Conservation (phyloP, 2,797 vertebrate genomes). For the Sebastes nivosus region DNA sequence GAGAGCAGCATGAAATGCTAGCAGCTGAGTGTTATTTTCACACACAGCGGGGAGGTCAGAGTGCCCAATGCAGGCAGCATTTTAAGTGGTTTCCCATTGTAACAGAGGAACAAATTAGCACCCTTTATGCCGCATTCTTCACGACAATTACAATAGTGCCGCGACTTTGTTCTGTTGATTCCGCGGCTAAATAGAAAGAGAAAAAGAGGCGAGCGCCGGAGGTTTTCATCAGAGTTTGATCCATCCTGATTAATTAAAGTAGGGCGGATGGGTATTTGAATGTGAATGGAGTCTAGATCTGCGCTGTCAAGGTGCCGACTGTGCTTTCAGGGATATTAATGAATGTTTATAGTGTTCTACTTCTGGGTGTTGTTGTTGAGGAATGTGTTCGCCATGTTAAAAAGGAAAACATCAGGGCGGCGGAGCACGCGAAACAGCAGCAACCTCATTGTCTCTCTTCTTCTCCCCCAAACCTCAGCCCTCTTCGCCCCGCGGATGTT, state of each 20-base stretch:
- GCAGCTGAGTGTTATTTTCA: constrained; percentile 54
- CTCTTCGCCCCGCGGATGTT: constrained; percentile 93
- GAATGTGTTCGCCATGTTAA: constrained; percentile 4
- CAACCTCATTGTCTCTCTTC: neutral
- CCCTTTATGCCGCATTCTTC: constrained; percentile 32
- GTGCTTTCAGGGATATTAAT: constrained; percentile 5
- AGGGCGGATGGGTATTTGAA: constrained; percentile 32
- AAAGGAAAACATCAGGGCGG: neutral
- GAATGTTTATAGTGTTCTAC: constrained; percentile 6
- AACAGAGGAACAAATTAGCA: constrained; percentile 48
- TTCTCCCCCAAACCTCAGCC: constrained; percentile 73
- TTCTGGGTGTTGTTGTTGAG: constrained; percentile 1
- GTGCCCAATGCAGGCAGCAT: constrained; percentile 35
- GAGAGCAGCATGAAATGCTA: constrained; percentile 21
- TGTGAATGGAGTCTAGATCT: constrained; percentile 19
- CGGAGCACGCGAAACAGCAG: neutral
- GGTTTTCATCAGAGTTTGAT: constrained; percentile 32
- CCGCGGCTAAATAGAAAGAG: constrained; percentile 13
- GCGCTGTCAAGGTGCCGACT: neutral
- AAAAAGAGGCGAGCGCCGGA: neutral
- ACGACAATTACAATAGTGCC: constrained; percentile 26
- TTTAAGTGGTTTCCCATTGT: constrained; percentile 45
- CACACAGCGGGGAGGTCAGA: constrained; percentile 49
- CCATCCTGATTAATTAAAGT: constrained; percentile 33
- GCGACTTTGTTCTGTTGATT: constrained; percentile 26